phyloP scores from a whole-genome alignment of 2,113 vertebrate species.

The Bubo blakistoni region DNA sequence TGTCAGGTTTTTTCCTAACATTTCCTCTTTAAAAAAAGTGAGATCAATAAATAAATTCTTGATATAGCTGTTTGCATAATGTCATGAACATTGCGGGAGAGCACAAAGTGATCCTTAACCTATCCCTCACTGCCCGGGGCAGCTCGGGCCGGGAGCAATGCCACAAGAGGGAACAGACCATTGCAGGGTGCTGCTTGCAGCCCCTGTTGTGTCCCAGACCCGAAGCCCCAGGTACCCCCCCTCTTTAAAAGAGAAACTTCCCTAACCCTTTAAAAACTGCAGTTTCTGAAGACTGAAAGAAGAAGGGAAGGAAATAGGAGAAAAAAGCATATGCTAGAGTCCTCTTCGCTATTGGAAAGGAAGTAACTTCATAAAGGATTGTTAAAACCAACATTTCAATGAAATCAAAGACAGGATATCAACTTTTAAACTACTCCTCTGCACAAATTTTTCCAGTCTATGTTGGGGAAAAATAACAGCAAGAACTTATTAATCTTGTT shows the following conservation, averaged over 20 bases:
- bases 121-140: not conserved
- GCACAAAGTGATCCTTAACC: not conserved
- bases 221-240: not conserved
- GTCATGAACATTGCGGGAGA: not conserved
- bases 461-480: not conserved
- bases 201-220: not conserved
- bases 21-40: conserved; percentile 27
- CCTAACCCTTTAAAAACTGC: not conserved
- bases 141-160: not conserved
- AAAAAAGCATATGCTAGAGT: not conserved
- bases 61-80: not conserved
- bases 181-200: not conserved
- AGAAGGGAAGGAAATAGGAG: not conserved
- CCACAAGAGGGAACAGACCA: not conserved
- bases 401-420: not conserved
- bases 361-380: not conserved
- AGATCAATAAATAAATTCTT: conserved; percentile 30
- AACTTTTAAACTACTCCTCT: not conserved
- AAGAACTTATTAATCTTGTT: conserved; percentile 31
- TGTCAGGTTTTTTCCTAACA: not conserved
- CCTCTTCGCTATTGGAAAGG: not conserved
- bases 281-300: not conserved
- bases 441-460: not conserved
- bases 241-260: not conserved
- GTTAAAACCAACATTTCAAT: not conserved